Conservation (phyloP, 2,888 invertebrate species). For the Rhingia campestris region DNA sequence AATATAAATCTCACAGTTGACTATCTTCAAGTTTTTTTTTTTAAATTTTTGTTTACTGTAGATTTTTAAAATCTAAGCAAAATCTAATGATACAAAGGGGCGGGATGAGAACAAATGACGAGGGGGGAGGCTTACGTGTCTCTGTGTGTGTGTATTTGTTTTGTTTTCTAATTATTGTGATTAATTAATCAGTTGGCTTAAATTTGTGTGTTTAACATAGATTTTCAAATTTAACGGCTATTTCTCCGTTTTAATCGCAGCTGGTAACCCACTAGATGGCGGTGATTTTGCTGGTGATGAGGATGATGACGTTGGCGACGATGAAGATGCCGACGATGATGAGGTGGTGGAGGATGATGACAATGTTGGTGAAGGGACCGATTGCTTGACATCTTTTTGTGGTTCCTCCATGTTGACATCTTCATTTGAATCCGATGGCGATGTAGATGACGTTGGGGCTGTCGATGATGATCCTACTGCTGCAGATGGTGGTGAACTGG, state of each 20-base stretch:
- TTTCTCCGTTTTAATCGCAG: constrained; percentile 57
- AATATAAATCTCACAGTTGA: constrained; percentile 77
- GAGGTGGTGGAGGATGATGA: constrained; percentile 52
- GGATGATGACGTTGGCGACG: constrained; percentile 29
- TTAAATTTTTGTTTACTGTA: constrained; percentile 49
- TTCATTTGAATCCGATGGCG: constrained; percentile 73
- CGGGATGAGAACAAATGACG: constrained; percentile 34
- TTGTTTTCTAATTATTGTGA: constrained; percentile 46
- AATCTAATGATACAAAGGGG: constrained; percentile 43
- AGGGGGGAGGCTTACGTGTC: constrained; percentile 4
- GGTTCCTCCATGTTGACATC: constrained; percentile 60
- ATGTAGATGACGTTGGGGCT: constrained; percentile 64
- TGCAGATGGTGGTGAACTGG: constrained; percentile 61
- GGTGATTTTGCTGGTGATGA: constrained; percentile 39
- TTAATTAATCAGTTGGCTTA: constrained; percentile 69
- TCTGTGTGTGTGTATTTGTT: neutral
- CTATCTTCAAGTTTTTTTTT: constrained; percentile 71
- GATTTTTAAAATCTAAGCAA: constrained; percentile 71
- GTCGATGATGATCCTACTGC: constrained; percentile 68
- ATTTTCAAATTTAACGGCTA: constrained; percentile 70
- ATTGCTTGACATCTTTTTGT: constrained; percentile 55
- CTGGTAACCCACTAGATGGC: constrained; percentile 30
- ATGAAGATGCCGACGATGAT: constrained; percentile 53
- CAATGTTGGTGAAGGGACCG: constrained; percentile 58
- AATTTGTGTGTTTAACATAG: constrained; percentile 62